Conservation (phyloP, 2,888 invertebrate species). For the Catocala fraxini region DNA sequence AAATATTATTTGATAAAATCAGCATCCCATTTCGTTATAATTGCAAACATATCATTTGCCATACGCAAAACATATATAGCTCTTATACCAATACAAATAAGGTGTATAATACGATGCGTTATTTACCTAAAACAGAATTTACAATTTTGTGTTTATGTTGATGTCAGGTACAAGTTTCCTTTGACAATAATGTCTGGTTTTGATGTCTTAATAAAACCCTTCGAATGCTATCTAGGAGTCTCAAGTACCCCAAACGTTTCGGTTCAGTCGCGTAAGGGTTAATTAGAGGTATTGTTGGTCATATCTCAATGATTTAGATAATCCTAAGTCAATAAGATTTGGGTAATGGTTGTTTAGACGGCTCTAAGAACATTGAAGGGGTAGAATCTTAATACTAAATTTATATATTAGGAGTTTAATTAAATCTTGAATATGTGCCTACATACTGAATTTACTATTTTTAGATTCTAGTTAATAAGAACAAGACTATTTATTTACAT, state of each 20-base stretch:
- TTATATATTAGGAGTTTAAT: no score
- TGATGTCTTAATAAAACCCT: conserved; percentile 75
- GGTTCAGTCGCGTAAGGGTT: conserved; percentile 46
- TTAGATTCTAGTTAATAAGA: no score
- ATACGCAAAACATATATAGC: background rate
- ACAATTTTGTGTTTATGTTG: conserved; percentile 51
- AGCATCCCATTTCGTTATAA: conserved; percentile 35
- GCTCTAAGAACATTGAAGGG: background rate
- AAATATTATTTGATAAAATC: conserved; percentile 60
- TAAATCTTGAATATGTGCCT: no score
- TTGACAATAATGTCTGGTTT: conserved; percentile 69
- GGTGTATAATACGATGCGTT: conserved; percentile 42
- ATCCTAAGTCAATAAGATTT: conserved; percentile 37
- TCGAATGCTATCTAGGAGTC: conserved; percentile 55
- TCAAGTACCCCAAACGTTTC: conserved; percentile 44
- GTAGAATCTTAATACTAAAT: no score
- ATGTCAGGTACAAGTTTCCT: conserved; percentile 71
- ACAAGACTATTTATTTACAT: no score
- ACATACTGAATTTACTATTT: no score
- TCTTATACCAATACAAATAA: conserved; percentile 23
- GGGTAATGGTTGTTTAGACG: background rate
- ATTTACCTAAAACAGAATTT: background rate
- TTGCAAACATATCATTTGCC: conserved; percentile 23
- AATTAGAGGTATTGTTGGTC: conserved; percentile 53
- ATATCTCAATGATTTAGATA: conserved; percentile 35